These are phyloP conservation scores for Aphelocoma coerulescens DNA, from an alignment of 2,113 vertebrate genomes.

Conservation along the genomic window DNA sequence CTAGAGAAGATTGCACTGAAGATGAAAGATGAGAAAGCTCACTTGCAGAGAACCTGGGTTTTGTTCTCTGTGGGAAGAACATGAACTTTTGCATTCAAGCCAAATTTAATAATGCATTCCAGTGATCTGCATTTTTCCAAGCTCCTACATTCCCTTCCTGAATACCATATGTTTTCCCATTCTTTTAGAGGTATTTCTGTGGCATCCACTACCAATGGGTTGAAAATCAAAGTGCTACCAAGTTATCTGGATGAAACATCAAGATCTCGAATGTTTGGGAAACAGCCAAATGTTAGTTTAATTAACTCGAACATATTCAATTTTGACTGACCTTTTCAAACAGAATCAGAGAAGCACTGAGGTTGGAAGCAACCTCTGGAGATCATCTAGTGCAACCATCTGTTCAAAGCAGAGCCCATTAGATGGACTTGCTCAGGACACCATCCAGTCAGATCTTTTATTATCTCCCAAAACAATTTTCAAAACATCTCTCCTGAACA, in stretches of 20 bases:
- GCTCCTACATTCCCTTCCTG: not conserved
- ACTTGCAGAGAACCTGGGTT: not conserved
- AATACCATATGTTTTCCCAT: not conserved
- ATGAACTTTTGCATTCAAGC: not conserved
- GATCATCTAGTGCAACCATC: not conserved
- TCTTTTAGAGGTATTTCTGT: not conserved
- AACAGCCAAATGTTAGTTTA: not conserved
- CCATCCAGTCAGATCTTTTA: not conserved
- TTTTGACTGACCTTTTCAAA: not conserved
- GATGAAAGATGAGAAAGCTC: not conserved
- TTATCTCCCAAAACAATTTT: not conserved
- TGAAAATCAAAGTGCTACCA: not conserved
- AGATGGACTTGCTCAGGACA: not conserved
- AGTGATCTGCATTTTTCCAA: not conserved
- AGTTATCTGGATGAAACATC: not conserved
- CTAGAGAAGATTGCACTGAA: not conserved
- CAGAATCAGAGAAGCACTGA: not conserved
- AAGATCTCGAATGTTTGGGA: not conserved
- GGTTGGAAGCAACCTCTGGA: not conserved
- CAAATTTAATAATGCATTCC: not conserved
- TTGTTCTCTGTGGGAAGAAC: not conserved
- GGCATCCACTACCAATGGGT: not conserved
- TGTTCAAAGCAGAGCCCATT: not conserved
- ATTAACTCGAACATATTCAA: not conserved
- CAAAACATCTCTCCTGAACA: not conserved